Base-by-base conservation (phyloP, 64 coral and sea anemone genomes). In the Porites australiensis region DNA sequence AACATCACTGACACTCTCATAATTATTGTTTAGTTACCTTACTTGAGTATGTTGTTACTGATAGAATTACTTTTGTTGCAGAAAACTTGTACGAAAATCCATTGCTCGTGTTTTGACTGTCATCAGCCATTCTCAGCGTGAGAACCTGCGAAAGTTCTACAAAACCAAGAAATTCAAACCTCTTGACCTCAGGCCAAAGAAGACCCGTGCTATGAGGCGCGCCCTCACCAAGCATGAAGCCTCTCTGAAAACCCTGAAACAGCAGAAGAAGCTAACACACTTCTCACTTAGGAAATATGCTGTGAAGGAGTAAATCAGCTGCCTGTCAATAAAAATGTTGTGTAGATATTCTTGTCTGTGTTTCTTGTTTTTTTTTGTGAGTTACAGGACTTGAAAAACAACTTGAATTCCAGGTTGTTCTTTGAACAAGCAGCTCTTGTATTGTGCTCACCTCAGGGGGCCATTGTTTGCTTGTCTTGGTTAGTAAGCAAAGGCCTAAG, bases 81-180 rank as follows among this genome's bases (percentile, higher is more conserved):
- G 97, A 20, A 98, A 98, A 79, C 88, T 98, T 88, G 97, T 98
- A 5, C 93, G 97, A 47, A 98, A 98, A 68, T 98, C 97, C n/a
- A 92, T 98, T 89, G 97, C 97, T 20, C 80, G 97, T 85, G 97
- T 98, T 15, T 90, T 98, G 77, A 98, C 97, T 53, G 97, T 98
- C 12, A 96, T 98, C 54, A 96, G 94, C 72, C 97, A 98, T 72
- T 96, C 88, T 22, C 97, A 98, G 64, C 89, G 97, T 66, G 94
- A 98, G 60, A 96, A 98, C 88, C 88, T 98, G 88, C 86, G 88
- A 79, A 98, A 98, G 77, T 98, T 96, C 79, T 98, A 98, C 85
- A 90, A 86, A 50, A 91, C 84, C 76, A 98, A 98, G 94, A 98
- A 98, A 77, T 98, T 91, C 72, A 90, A 95, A 63, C 97, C 97